Percentiles rank a stretch among this genome's conserved stretches.
phyloP scores from a whole-genome alignment of 2,797 vertebrate genomes.

The Schizothorax lantsangensis region DNA sequence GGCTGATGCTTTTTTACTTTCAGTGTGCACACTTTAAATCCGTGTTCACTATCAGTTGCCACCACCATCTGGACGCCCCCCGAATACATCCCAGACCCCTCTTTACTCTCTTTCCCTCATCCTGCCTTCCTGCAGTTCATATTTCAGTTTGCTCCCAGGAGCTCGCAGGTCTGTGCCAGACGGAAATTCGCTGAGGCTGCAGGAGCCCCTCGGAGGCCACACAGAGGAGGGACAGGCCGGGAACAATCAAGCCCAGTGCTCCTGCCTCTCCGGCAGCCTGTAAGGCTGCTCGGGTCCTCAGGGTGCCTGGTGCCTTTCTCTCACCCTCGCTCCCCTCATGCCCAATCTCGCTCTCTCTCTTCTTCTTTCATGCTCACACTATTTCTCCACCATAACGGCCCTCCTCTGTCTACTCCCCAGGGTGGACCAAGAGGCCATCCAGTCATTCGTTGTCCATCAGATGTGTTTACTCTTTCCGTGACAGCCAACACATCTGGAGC shows the following conservation, averaged over 20 bases:
- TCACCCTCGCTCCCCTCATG: slow-evolving; percentile 66
- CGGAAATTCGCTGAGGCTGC: slow-evolving; percentile 90
- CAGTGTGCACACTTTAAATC: slow-evolving; percentile 25
- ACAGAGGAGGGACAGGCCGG: slow-evolving; percentile 89
- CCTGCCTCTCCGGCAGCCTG: slow-evolving; percentile 79
- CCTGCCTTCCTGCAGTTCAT: slow-evolving; percentile 84
- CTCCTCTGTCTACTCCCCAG: slow-evolving; percentile 75
- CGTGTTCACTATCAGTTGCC: slow-evolving; percentile 49
- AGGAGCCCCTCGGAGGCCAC: slow-evolving; percentile 91
- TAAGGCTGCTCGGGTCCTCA: slow-evolving; percentile 91
- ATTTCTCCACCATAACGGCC: slow-evolving; percentile 71
- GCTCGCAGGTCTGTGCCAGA: slow-evolving; percentile 94
- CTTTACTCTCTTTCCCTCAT: slow-evolving; percentile 54
- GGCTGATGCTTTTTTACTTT: slow-evolving; percentile 39
- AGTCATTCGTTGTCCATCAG: slow-evolving; percentile 98
- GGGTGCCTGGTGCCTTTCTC: slow-evolving; percentile 84
- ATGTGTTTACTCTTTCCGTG: slow-evolving; percentile 98
- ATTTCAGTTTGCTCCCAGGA: slow-evolving; percentile 96
- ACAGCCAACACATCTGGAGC: slow-evolving; percentile 99
- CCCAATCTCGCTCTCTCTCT: slow-evolving; percentile 61
- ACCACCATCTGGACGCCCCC: slow-evolving; percentile 64
- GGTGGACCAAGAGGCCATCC: slow-evolving; percentile 90
- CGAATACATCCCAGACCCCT: slow-evolving; percentile 74
- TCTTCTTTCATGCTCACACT: slow-evolving; percentile 62
- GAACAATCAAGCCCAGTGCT: slow-evolving; percentile 91